Percentiles rank a stretch among this genome's conserved stretches.
Conservation (phyloP, 35 echinoderm and acorn worm genomes). For the Ptychodera flava region DNA sequence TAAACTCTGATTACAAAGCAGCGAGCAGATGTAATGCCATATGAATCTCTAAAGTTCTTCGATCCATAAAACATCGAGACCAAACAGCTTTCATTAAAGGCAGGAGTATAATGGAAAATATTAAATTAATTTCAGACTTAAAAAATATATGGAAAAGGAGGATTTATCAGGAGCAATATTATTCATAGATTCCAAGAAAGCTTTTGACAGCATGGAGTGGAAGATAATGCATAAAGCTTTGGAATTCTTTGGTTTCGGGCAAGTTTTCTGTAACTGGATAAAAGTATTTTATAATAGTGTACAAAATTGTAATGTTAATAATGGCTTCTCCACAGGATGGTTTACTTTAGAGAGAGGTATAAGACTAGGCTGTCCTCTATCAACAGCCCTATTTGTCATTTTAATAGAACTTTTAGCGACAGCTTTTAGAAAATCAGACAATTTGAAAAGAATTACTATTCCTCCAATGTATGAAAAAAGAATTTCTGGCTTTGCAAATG, state of each 20-base stretch:
- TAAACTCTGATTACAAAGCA: slow-evolving; percentile 31
- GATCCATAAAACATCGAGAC: not conserved
- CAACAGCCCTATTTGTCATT: not conserved
- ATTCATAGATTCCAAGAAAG: not conserved
- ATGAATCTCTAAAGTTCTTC: slow-evolving; percentile 13
- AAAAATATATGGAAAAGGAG: not conserved
- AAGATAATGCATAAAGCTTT: not conserved
- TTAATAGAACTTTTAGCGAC: not conserved
- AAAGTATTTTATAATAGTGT: not conserved
- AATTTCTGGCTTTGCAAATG: not conserved
- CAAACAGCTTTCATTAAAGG: slow-evolving; percentile 17
- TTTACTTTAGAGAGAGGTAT: not conserved
- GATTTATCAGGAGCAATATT: not conserved
- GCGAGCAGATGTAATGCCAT: slow-evolving; percentile 10
- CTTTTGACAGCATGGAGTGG: not conserved
- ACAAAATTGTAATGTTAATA: not conserved
- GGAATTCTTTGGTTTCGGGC: not conserved
- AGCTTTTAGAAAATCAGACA: not conserved
- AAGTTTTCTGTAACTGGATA: not conserved
- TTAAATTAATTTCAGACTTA: not conserved
- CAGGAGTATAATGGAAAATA: slow-evolving; percentile 5
- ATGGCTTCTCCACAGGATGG: not conserved
- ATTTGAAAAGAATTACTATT: not conserved
- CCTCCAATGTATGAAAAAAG: not conserved
- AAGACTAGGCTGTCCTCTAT: not conserved